Evolutionary conservation across 2,888 invertebrate species (phyloP), one percentile per base, ranked within the genome.

Genomic region (Thymelicus sylvestris): DNA sequence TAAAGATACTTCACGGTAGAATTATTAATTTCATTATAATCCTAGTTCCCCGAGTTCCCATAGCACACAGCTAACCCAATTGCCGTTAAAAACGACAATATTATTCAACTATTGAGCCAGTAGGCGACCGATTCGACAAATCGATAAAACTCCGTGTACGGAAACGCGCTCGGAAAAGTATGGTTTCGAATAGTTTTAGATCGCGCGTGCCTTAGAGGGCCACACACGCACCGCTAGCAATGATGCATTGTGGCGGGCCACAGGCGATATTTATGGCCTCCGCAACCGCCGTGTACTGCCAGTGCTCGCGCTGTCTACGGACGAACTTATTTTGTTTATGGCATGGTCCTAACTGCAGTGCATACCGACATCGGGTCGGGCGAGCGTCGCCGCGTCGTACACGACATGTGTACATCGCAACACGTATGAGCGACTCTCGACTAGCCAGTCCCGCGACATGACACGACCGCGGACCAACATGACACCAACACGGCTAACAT

Each of bases 271-370:
- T 88, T 87, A 89, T 87, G 73, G 79, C 77, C 74, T 71, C 74
- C 78, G 76, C 74, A 71, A 71, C 59, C 68, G 57, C 69, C 80
- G 76, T 86, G 86, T 86, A 83, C 78, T 73, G 79, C 77, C 79
- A 74, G 82, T 80, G 77, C 80, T 79, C 80, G 85, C 83, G 81
- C 78, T 73, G 75, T 76, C 77, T 75, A 77, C 81, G 79, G 77
- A 83, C 77, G 81, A 79, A 84, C 85, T 83, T 82, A 86, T 85
- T 86, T 88, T 86, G 85, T 86, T 86, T 87, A 87, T 86, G 82
- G 82, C 87, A 87, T 86, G 82, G 82, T 75, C 80, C 80, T 81
- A 79, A 75, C 76, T 64, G 69, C 74, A 67, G 38, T 47, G 63
- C 19, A 41, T 8, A 4, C 44, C 44, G 15, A 57, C 50, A 66